Evolutionary conservation across 2,888 invertebrate species (phyloP), one percentile per base, ranked within the genome.

Genomic region (Lacanobia oleracea): DNA sequence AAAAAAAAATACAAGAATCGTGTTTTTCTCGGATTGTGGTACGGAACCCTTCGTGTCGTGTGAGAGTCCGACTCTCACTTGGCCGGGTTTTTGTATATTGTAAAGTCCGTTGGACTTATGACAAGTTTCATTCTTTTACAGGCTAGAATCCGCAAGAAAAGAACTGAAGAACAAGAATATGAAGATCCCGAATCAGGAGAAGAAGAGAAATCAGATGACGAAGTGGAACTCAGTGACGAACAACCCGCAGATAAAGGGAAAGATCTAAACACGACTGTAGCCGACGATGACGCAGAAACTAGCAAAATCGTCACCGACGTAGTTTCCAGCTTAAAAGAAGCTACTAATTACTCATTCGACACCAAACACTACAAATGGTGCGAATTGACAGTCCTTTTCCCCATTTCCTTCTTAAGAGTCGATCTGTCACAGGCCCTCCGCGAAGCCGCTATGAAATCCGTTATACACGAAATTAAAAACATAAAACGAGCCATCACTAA

Each of bases 401-500:
- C 97, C 72, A 94, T 96, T 12, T 78, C 91, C 0, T 95, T 95
- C 83, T 73, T 96, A 18, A 89, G 89, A 78, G 94, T 99, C 0
- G 98, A 99, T 90, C 94, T 99, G 60, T 97, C 97, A 0, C 97
- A 97, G 51, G 96, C 98, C 48, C 94, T 99, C 8, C 97, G 97
- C 67, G 97, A 97, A 50, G 96, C 97, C 4, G 98, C 98, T 0
- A 92, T 92, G 51, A 98, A 97, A 88, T 97, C 98, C 0, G 97
- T 99, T 0, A 96, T 99, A 12, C 97, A 98, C 92, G 97, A 98
- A 93, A 97, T 98, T 0, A 97, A 97, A 1, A 96, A 97, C 56
- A 98, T 99, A 74, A 98, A 97, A 87, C 97, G 98, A 72, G 99
- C 99, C 0, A 98, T 99, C 69, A 97, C 98, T 0, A 98, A 97